Evolutionary conservation across 2,113 vertebrate species (phyloP).

Genomic region (Notechis scutatus): DNA sequence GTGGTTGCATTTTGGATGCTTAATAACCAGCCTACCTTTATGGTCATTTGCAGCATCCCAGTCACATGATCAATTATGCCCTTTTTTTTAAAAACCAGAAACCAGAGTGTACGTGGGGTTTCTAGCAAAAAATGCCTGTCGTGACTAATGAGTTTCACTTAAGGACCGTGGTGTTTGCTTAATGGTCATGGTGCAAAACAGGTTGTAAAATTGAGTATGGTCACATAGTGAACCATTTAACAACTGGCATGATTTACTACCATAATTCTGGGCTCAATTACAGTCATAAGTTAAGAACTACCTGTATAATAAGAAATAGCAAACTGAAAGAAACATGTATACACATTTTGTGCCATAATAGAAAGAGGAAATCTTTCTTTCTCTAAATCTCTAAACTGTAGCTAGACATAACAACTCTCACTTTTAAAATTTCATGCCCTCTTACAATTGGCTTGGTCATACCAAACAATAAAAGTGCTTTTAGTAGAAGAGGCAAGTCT

Average conservation of each 20-base stretch:
- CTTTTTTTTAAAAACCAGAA: background rate
- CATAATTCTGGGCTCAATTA: background rate
- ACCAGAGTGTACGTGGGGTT: background rate
- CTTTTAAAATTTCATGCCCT: background rate
- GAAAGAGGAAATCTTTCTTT: background rate
- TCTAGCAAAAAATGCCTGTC: background rate
- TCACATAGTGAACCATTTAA: background rate
- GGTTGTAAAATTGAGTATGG: background rate
- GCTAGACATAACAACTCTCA: background rate
- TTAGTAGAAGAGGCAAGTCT: background rate
- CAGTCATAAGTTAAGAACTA: background rate
- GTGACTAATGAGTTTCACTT: background rate
- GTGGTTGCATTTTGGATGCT: background rate
- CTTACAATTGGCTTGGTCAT: background rate
- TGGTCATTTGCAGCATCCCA: background rate
- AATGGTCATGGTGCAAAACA: background rate
- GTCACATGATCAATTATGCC: background rate
- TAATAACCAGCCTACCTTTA: background rate
- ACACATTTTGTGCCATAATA: background rate
- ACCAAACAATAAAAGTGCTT: background rate
- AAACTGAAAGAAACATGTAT: background rate
- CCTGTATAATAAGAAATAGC: background rate
- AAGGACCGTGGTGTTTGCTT: background rate
- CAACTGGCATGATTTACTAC: background rate
- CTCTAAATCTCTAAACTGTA: background rate